These are phyloP conservation scores for Bombylius major DNA, from an alignment of 2,888 invertebrate genomes.

Conservation along the genomic window DNA sequence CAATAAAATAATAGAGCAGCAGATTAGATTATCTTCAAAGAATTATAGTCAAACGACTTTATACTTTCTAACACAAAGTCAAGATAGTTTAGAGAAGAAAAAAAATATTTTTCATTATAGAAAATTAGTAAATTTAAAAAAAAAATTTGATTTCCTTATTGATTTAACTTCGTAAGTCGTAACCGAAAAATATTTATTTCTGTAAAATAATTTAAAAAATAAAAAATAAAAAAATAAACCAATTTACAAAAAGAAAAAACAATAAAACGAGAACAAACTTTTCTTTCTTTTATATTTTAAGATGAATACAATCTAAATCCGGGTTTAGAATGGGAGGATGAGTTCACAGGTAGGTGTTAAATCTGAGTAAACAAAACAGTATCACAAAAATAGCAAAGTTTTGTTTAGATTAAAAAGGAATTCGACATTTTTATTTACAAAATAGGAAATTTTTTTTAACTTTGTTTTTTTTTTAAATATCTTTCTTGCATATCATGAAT, in stretches of 20 bases:
- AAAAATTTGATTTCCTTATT: too few species aligned
- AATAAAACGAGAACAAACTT: conserved; percentile 24
- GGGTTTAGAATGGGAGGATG: conserved; percentile 99
- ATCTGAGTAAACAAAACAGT: neutral
- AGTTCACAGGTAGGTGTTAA: conserved; percentile 89
- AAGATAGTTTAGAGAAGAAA: too few species aligned
- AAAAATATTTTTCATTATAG: too few species aligned
- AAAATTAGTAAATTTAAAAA: too few species aligned
- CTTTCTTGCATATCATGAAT: too few species aligned
- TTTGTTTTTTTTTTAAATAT: neutral
- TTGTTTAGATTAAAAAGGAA: neutral
- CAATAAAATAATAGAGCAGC: too few species aligned
- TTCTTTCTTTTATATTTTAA: conserved; percentile 51
- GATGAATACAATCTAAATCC: conserved; percentile 99
- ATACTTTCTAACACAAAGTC: too few species aligned
- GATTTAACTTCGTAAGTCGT: too few species aligned
- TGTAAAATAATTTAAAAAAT: neutral
- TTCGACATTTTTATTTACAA: neutral
- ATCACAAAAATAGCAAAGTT: neutral
- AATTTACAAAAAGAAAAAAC: neutral
- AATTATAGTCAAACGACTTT: too few species aligned
- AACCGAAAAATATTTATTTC: too few species aligned
- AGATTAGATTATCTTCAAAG: too few species aligned
- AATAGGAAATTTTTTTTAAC: neutral
- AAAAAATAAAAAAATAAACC: neutral